Conservation (phyloP, 2,888 invertebrate genomes). For the Hydriomena furcata region DNA sequence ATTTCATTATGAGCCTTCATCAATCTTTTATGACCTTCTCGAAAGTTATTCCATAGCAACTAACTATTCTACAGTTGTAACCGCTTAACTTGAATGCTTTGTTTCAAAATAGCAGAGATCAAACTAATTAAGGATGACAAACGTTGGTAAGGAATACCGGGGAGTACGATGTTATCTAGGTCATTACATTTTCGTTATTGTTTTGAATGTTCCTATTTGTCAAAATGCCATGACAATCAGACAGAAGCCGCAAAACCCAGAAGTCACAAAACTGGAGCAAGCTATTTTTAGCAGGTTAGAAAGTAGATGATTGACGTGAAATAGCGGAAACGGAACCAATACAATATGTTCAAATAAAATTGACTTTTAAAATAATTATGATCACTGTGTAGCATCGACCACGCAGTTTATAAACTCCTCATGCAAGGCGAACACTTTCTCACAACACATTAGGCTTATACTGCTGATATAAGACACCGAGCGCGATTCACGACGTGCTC, state of each 20-base stretch:
- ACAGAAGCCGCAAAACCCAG: neutral
- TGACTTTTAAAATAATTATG: no score
- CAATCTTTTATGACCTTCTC: conserved; percentile 28
- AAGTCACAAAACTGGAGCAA: neutral
- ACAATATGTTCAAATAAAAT: no score
- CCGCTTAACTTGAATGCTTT: conserved; percentile 2
- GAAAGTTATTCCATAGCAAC: conserved; percentile 10
- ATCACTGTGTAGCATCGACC: no score
- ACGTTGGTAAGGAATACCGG: neutral
- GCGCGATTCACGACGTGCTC: no score
- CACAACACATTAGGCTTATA: no score
- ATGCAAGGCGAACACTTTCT: no score
- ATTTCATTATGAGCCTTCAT: conserved; percentile 25
- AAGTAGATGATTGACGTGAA: no score
- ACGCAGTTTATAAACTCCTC: no score
- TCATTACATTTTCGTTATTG: neutral
- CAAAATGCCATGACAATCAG: neutral
- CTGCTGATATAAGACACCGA: no score
- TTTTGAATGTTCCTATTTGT: neutral
- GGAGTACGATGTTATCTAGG: neutral
- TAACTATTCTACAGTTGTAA: conserved; percentile 3
- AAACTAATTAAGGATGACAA: neutral
- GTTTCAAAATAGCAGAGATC: neutral
- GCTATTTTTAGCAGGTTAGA: no score
- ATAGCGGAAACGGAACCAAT: no score